A percentile compares a stretch with the other conserved stretches of the same genome.
phyloP scores from a whole-genome alignment of 2,888 invertebrate species.

The Epinotia brunnichana region DNA sequence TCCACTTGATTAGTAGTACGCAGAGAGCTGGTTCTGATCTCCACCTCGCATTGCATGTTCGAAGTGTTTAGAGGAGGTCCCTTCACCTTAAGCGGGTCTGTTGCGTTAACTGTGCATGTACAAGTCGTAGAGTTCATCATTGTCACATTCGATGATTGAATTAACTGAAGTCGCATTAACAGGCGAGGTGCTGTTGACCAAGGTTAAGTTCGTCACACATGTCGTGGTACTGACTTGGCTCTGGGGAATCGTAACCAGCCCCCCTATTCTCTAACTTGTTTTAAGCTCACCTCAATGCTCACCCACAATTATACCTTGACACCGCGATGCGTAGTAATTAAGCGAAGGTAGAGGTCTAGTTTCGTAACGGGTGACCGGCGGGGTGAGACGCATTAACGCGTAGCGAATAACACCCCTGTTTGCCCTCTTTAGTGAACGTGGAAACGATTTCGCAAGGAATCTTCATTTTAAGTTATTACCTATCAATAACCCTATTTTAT shows the following conservation, averaged over 20 bases:
- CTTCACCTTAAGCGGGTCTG: conserved; percentile 66
- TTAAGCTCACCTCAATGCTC: no score
- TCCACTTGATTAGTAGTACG: conserved; percentile 63
- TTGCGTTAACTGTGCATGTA: conserved; percentile 54
- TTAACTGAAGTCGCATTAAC: conserved; percentile 44
- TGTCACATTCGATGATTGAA: conserved; percentile 47
- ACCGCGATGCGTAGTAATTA: no score
- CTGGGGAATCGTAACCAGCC: conserved; percentile 48
- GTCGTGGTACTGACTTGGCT: conserved; percentile 58
- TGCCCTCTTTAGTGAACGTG: conserved; percentile 67
- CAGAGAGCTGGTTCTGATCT: conserved; percentile 63
- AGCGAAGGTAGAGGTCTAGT: no score
- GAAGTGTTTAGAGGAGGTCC: conserved; percentile 61
- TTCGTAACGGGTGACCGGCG: no score
- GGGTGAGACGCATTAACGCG: no score
- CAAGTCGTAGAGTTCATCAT: conserved; percentile 58
- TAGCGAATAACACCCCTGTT: no score
- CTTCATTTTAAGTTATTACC: no score
- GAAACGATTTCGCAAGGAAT: conserved; percentile 79
- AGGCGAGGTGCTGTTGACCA: conserved; percentile 52
- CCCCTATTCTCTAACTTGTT: no score
- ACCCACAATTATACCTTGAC: no score
- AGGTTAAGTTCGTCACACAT: conserved; percentile 62
- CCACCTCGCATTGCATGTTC: conserved; percentile 67
- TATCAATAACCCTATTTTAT: no score